Evolutionary conservation across 2,797 vertebrate genomes (phyloP), one percentile per base, ranked within the genome.

Genomic region (Cephalopachus bancanus): DNA sequence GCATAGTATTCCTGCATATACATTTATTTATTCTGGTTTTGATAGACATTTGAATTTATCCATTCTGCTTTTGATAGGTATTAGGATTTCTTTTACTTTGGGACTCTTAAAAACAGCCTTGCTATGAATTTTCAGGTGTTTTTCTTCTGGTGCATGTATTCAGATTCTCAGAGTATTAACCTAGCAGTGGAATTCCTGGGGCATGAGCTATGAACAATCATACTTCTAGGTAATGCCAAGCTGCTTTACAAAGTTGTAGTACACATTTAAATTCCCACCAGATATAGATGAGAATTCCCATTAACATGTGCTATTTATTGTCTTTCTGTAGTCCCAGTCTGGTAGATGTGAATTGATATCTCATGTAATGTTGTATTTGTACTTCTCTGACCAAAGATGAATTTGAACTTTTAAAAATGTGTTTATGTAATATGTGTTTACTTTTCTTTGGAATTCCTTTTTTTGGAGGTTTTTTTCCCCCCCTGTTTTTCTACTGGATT

Each of bases 381-480:
- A 10, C 69, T 83, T 93, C 67, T 93, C n/a, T 67, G 26, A 75
- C 75, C n/a, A 14, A 30, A 65, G 12, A 91, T 94, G 79, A 67
- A 81, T 30, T 7, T 49, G 26, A 64, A 7, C 15, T 19, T 72
- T 5, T 78, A 69, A 60, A 37, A 28, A 16, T 14, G 26, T 88
- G 28, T 72, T 83, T 78, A 65, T 24, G 83, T 30, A 4, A 22
- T n/a, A 17, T 19, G 1, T 59, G 26, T 78, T 92, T 93, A 4
- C 33, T 93, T 93, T 55, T 26, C 51, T 94, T 97, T 97, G 30
- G 26, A 93, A 93, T 69, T 90, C 19, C 12, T 81, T 26, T 72
- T 76, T 51, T 10, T 7, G 14, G 72, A 44, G 44, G 44, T 5
- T 44, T 28, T n/a, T 95, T 90, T 93, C 55, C 60, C 1, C 37